phyloP scores from a whole-genome alignment of 2,797 vertebrate species.

The Crax fasciolata region DNA sequence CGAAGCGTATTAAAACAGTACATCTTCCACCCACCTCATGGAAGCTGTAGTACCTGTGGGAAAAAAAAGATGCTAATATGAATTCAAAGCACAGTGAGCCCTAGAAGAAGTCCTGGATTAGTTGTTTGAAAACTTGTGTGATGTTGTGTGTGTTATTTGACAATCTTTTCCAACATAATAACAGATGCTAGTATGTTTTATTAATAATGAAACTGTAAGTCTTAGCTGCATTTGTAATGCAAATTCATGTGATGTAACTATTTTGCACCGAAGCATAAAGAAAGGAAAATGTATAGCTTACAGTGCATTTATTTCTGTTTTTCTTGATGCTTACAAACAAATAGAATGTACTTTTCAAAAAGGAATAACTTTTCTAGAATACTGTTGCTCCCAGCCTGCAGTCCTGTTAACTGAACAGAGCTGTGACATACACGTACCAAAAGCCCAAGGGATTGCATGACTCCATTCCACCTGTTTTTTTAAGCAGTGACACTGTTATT shows the following conservation, averaged over 20 bases:
- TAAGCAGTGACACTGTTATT: not conserved
- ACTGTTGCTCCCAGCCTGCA: not conserved
- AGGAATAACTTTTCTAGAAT: not conserved
- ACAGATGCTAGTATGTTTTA: not conserved
- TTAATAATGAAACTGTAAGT: not conserved
- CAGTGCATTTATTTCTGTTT: not conserved
- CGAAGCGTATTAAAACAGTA: not conserved
- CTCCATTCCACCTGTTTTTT: not conserved
- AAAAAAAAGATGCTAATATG: not conserved
- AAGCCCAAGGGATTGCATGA: not conserved
- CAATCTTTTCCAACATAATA: not conserved
- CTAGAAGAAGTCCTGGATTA: not conserved
- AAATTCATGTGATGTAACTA: not conserved
- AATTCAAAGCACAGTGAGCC: not conserved
- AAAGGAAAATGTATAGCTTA: not conserved
- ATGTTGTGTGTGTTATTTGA: not conserved
- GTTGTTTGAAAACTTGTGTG: not conserved
- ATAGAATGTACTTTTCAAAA: not conserved
- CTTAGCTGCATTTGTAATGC: not conserved
- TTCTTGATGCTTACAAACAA: not conserved
- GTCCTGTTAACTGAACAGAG: not conserved
- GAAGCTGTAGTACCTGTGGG: not conserved
- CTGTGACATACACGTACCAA: rapidly evolving
- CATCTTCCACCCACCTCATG: not conserved
- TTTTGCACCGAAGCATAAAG: not conserved